Conservation (phyloP, 2,888 invertebrate species). For the Heliconius charithonia region DNA sequence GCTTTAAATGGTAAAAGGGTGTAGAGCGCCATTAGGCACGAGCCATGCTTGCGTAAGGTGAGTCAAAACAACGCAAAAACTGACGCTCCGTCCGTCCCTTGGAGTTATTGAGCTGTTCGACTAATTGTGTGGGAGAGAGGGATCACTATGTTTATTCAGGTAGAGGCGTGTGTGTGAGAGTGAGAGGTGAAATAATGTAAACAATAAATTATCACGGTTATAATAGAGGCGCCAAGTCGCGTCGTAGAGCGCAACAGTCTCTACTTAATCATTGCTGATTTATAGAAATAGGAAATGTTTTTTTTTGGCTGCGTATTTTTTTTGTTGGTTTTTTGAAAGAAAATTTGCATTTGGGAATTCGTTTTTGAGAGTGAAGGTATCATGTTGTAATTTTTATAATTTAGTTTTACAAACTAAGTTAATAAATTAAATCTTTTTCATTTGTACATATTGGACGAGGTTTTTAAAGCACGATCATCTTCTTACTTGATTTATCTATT, state of each 20-base stretch:
- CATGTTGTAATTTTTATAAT: too few relatives aligned
- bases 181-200: constrained; percentile 57
- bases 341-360: not conserved
- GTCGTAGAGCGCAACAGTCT: constrained; percentile 53
- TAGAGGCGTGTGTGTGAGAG: constrained; percentile 36
- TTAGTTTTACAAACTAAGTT: not conserved
- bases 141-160: constrained; percentile 43
- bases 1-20: constrained; percentile 28
- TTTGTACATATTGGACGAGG: not conserved
- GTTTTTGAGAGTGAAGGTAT: not conserved
- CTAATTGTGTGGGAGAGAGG: constrained; percentile 63
- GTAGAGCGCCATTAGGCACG: constrained; percentile 53
- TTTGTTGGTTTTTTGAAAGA: not conserved
- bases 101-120: constrained; percentile 53
- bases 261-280: constrained; percentile 57
- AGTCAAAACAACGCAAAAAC: constrained; percentile 47
- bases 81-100: constrained; percentile 49
- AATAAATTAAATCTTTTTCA: too few relatives aligned
- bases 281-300: constrained; percentile 27
- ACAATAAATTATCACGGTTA: constrained; percentile 74
- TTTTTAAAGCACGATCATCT: not conserved
- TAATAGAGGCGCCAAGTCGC: constrained; percentile 75
- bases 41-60: constrained; percentile 55
- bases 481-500: not conserved
- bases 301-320: not conserved